Evolutionary conservation across 2,113 vertebrate species (phyloP).

Genomic region (Dipodomys stephensi): DNA sequence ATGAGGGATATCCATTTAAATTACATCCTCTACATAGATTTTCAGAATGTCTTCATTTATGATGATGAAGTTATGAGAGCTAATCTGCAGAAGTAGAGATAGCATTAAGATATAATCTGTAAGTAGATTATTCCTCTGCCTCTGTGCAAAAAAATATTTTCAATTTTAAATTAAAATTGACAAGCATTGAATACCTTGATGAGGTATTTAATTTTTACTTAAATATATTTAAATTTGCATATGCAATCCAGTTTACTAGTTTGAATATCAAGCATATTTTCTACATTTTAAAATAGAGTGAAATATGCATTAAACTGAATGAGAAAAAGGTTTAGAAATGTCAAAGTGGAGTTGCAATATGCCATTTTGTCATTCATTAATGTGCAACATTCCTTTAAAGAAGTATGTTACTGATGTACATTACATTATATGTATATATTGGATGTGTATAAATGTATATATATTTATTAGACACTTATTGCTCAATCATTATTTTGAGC

Average conservation of each 20-base stretch:
- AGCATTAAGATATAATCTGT: constrained; percentile 10
- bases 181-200: constrained; percentile 11
- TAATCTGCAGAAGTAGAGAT: constrained; percentile 14
- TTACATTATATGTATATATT: background rate
- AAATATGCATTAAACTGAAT: background rate
- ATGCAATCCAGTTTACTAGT: background rate
- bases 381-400: background rate
- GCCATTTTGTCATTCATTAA: background rate
- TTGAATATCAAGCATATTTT: background rate
- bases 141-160: constrained; percentile 30
- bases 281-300: background rate
- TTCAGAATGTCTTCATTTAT: background rate
- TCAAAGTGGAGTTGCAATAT: background rate
- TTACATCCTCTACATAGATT: constrained; percentile 12
- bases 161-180: constrained; percentile 41
- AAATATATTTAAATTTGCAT: background rate
- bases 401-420: too few species aligned
- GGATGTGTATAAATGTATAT: too few species aligned
- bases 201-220: background rate
- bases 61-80: background rate
- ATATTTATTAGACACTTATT: background rate
- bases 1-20: constrained; percentile 1
- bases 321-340: background rate
- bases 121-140: constrained; percentile 35
- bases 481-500: background rate